A percentile compares a stretch with the other conserved stretches of the same genome.
These are phyloP conservation scores for Etheostoma perlongum DNA, from an alignment of 2,797 vertebrate genomes.

Conservation along the genomic window DNA sequence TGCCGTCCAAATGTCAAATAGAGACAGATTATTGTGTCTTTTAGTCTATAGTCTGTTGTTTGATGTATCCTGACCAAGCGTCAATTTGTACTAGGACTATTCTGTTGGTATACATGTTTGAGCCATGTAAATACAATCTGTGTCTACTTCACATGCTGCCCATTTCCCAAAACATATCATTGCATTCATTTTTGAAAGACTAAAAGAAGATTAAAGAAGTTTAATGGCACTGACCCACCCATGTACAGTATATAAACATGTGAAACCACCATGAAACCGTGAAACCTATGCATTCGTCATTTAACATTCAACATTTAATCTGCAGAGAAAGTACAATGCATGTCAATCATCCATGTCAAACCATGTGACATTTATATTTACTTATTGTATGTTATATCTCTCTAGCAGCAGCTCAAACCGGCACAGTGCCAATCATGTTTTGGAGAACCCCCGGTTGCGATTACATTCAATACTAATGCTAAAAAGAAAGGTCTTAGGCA, in stretches of 20 bases:
- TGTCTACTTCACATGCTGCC: not conserved
- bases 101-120: constrained; percentile 3
- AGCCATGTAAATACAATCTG: not conserved
- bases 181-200: constrained; percentile 1
- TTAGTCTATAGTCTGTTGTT: not conserved
- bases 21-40: not conserved
- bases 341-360: too few species aligned
- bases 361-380: too few species aligned
- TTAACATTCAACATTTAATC: too few species aligned
- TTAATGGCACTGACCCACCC: not conserved
- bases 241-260: not conserved
- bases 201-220: too few species aligned
- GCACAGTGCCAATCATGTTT: too few species aligned
- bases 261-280: not conserved
- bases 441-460: too few species aligned
- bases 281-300: not conserved
- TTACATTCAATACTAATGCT: too few species aligned
- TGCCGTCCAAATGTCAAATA: not conserved
- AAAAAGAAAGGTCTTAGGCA: too few species aligned
- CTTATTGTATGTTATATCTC: too few species aligned
- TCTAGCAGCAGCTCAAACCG: too few species aligned
- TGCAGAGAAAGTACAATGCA: too few species aligned
- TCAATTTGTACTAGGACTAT: not conserved
- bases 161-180: not conserved
- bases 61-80: not conserved